Conservation (phyloP, 2,797 vertebrate species). For the Epinephelus coioides region DNA sequence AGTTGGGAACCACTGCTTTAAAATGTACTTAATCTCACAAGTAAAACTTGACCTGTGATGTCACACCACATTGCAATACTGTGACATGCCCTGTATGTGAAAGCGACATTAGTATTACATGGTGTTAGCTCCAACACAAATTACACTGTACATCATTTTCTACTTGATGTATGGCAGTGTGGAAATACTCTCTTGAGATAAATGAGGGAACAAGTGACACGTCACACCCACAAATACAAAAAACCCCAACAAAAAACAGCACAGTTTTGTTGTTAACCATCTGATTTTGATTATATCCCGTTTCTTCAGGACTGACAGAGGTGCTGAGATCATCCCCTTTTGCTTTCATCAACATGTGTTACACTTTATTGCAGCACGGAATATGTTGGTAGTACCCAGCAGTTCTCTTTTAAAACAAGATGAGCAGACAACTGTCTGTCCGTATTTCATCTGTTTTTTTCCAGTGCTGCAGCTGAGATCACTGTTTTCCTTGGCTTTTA, state of each 20-base stretch:
- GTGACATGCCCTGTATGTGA: not conserved
- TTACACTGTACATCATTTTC: not conserved
- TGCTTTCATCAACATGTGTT: conserved; percentile 58
- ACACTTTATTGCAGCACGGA: conserved; percentile 42
- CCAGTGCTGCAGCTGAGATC: not conserved
- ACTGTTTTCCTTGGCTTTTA: not conserved
- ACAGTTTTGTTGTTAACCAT: conserved; percentile 37
- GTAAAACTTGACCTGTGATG: not conserved
- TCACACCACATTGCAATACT: not conserved
- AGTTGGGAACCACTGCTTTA: no score
- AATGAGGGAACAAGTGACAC: conserved; percentile 30
- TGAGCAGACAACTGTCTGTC: conserved; percentile 13
- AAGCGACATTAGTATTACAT: not conserved
- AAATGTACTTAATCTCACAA: not conserved
- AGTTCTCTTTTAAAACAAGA: conserved; percentile 10
- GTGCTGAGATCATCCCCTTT: conserved; percentile 59
- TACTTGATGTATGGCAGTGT: not conserved
- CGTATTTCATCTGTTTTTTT: conserved; percentile 10
- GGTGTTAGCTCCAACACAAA: not conserved
- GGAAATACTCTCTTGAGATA: conserved; percentile 15
- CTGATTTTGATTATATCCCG: conserved; percentile 61
- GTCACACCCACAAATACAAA: conserved; percentile 4
- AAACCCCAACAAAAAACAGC: not conserved
- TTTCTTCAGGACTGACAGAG: conserved; percentile 36
- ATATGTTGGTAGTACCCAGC: conserved; percentile 16